These are phyloP conservation scores for Menidia menidia DNA, from an alignment of 2,797 vertebrate species.

Conservation along the genomic window DNA sequence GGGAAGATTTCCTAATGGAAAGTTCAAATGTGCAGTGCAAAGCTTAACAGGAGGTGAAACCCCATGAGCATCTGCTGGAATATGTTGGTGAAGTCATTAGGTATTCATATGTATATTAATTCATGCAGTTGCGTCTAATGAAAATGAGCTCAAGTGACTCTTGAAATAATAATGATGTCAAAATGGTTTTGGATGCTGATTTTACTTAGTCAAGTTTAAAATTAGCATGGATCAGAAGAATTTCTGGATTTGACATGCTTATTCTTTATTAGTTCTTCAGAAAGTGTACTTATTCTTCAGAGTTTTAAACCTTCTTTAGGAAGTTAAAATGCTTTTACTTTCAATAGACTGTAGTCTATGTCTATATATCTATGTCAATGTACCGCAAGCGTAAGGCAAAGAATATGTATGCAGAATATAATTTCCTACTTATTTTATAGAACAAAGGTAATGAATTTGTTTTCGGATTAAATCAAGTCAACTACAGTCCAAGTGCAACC, in stretches of 20 bases:
- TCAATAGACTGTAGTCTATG: too few species aligned
- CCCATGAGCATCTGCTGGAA: neutral
- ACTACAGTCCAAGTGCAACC: neutral
- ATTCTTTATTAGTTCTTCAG: neutral
- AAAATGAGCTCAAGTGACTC: too few species aligned
- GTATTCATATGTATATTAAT: neutral
- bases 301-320: neutral
- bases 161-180: too few species aligned
- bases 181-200: too few species aligned
- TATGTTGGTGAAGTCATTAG: neutral
- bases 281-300: neutral
- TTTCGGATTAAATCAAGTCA: neutral
- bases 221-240: neutral
- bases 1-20: slow-evolving; percentile 9
- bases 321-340: neutral
- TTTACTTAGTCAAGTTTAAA: too few species aligned
- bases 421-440: too few species aligned
- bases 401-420: too few species aligned
- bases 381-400: too few species aligned
- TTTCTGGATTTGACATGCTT: neutral
- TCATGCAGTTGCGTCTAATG: neutral
- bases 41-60: slow-evolving; percentile 14
- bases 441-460: too few species aligned
- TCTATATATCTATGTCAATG: too few species aligned
- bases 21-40: slow-evolving; percentile 1